Base-by-base conservation (phyloP, 1,140 invertebrate genomes). In the Papilio glaucus region DNA sequence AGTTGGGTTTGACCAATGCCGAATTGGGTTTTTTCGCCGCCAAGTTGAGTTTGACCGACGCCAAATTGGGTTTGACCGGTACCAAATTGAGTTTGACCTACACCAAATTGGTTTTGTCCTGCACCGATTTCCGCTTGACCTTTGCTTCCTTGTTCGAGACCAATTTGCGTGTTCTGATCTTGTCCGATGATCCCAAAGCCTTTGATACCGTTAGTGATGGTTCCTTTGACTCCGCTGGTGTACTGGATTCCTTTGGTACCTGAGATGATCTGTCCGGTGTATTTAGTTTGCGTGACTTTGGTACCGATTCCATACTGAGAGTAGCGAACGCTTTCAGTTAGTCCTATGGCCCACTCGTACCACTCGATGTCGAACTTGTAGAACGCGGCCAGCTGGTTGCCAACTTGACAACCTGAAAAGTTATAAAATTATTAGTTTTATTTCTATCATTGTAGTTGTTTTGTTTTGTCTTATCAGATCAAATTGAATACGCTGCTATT, bases 361-460 rank as follows among this genome's bases (percentile, higher is more conserved):
- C 93, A 94, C 78, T 90, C 87, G 0, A 91, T 57, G 75, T 94
- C 92, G 83, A 94, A 93, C 73, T 90, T 93, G 84, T 90, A 94
- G 88, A 94, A 93, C 0, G 82, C 87, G 2, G 90, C 92, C 15
- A 94, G 73, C 69, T 94, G 93, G 76, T 94, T 93, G 4, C 88
- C 86, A 12, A 83, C 77, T 70, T 87, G 85, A 73, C 93, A 94
- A 39, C 91, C 93, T 94, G 85, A 29, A 77, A 82, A n/a, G 49
- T 57, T 57, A 24, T 57, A 57, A 26, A 53, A 12, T 12, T 4
- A 24, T n/a, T n/a, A n/a, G n/a, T n/a, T n/a, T n/a, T n/a, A n/a
- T n/a, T n/a, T n/a, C n/a, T n/a, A n/a, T n/a, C n/a, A n/a, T n/a
- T n/a, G n/a, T n/a, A n/a, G n/a, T n/a, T n/a, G n/a, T n/a, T n/a